A percentile compares a stretch with the other conserved stretches of the same genome.
These are phyloP conservation scores for Drosophila setifemur DNA, from an alignment of 1,140 invertebrate genomes.

Conservation along the genomic window DNA sequence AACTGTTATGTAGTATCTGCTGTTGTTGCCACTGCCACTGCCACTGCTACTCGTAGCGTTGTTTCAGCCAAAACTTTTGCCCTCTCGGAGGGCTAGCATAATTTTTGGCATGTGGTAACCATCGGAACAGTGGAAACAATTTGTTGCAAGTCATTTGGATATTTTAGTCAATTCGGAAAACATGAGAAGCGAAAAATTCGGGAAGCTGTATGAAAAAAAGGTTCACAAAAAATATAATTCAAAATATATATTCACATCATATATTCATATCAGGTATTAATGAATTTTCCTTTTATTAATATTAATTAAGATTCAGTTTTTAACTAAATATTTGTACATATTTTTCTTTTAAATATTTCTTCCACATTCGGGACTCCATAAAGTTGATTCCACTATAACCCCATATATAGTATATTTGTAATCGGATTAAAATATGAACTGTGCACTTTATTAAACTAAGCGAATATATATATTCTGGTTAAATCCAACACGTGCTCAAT, in stretches of 20 bases:
- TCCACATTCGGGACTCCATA: too few relatives aligned
- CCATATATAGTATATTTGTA: not conserved
- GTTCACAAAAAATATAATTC: too few relatives aligned
- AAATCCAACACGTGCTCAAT: not conserved
- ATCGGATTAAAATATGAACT: not conserved
- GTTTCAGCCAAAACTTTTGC: conserved; percentile 16
- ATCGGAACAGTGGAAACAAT: not conserved
- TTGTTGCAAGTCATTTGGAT: too few relatives aligned
- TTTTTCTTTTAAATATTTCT: too few relatives aligned
- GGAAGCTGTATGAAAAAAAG: too few relatives aligned
- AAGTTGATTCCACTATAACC: not conserved
- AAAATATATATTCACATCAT: too few relatives aligned
- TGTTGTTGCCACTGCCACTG: conserved; percentile 2
- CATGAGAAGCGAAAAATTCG: too few relatives aligned
- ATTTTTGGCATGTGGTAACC: conserved; percentile 25
- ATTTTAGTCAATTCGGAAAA: too few relatives aligned
- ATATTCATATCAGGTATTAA: too few relatives aligned
- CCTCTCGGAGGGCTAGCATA: conserved; percentile 1
- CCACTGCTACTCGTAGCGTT: not conserved
- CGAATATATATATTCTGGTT: not conserved
- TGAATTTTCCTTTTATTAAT: too few relatives aligned
- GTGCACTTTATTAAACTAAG: not conserved
- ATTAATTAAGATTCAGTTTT: too few relatives aligned
- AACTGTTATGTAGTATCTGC: conserved; percentile 41
- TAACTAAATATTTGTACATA: too few relatives aligned